Evolutionary conservation across 2,888 invertebrate genomes (phyloP).

Genomic region (Pegoplata infirma): DNA sequence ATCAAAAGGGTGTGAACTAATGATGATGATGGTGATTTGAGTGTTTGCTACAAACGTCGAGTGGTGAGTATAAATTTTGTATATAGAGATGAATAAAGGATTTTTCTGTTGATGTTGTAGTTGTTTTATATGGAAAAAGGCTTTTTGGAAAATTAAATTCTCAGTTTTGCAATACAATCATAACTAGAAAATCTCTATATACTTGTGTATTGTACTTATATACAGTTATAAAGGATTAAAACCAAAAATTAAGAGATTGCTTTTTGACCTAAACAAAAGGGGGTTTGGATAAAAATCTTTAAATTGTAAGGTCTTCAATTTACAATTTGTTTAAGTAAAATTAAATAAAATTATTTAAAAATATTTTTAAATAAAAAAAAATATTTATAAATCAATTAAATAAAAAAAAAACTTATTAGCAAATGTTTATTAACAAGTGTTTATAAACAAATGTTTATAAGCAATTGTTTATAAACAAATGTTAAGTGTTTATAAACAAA

Average conservation of each 20-base stretch:
- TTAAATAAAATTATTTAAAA: too few relatives aligned
- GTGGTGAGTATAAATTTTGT: not conserved
- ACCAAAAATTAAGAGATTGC: slow-evolving; percentile 35
- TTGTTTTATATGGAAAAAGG: slow-evolving; percentile 30
- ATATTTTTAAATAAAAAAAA: too few relatives aligned
- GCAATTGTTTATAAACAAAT: too few relatives aligned
- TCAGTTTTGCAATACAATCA: slow-evolving; percentile 50
- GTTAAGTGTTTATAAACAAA: too few relatives aligned
- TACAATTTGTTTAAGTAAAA: too few relatives aligned
- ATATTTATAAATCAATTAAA: too few relatives aligned
- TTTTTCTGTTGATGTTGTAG: not conserved
- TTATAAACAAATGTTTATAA: too few relatives aligned
- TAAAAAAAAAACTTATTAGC: too few relatives aligned
- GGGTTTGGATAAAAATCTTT: not conserved
- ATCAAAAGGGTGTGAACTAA: slow-evolving; percentile 43
- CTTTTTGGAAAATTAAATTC: slow-evolving; percentile 64
- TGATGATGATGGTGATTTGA: not conserved
- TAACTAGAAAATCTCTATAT: slow-evolving; percentile 44
- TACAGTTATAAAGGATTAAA: slow-evolving; percentile 4
- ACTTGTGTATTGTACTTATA: too few relatives aligned
- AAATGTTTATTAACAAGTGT: too few relatives aligned
- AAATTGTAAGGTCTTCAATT: too few relatives aligned
- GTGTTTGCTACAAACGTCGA: not conserved
- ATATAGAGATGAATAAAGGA: slow-evolving; percentile 20
- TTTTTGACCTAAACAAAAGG: slow-evolving; percentile 15